phyloP scores from a whole-genome alignment of 2,797 vertebrate genomes.

The Mionectes olivaceus region DNA sequence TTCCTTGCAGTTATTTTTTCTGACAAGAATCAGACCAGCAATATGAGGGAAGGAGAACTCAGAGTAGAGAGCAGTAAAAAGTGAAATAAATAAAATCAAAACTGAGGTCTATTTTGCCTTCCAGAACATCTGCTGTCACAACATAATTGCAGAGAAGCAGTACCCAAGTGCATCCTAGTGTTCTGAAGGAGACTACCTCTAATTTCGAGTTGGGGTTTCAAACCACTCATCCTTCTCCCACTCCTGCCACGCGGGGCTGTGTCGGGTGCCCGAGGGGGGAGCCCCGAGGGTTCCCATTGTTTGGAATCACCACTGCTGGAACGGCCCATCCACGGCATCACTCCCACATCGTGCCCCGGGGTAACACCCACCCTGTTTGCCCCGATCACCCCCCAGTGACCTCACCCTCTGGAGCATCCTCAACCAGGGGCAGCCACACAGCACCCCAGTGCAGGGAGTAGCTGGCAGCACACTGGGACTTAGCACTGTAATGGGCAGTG shows the following conservation, averaged over 20 bases:
- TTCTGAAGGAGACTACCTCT: background rate
- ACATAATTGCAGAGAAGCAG: background rate
- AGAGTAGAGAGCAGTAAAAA: background rate
- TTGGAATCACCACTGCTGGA: no score
- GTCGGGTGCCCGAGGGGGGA: rapidly evolving
- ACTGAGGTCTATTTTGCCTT: background rate
- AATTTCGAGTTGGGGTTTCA: background rate
- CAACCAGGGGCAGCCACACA: background rate
- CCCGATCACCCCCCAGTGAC: rapidly evolving
- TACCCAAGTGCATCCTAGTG: background rate
- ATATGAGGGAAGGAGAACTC: background rate
- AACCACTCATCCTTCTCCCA: rapidly evolving
- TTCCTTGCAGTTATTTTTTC: background rate
- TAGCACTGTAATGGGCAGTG: rapidly evolving
- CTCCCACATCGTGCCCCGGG: rapidly evolving
- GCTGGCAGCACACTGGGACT: rapidly evolving
- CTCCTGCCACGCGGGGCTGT: rapidly evolving
- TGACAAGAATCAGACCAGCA: background rate
- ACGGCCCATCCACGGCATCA: rapidly evolving
- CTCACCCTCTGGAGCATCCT: rapidly evolving
- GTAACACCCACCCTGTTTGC: rapidly evolving
- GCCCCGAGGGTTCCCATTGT: rapidly evolving
- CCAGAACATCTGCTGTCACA: background rate
- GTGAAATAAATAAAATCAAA: background rate
- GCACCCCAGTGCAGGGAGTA: rapidly evolving